Evolutionary conservation across 1,140 invertebrate species (phyloP).

Genomic region (Trachymyrmex cornetzi): DNA sequence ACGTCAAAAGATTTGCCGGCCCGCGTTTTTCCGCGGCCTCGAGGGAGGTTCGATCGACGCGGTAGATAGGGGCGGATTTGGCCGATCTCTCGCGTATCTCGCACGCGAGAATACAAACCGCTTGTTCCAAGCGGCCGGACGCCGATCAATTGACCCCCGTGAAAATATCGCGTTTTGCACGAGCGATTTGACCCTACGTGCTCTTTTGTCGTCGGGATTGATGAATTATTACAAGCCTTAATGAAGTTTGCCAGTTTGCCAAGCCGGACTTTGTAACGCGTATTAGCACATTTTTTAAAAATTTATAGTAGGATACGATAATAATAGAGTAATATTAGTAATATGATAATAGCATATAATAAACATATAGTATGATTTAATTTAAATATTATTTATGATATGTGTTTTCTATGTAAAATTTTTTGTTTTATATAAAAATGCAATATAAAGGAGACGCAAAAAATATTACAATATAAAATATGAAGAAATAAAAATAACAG

Average conservation of each 20-base stretch:
- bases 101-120: constrained; percentile 8
- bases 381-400: too few relatives aligned
- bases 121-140: constrained; percentile 21
- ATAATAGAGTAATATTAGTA: not conserved
- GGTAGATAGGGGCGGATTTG: constrained; percentile 55
- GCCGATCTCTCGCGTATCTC: constrained; percentile 75
- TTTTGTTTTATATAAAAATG: not conserved
- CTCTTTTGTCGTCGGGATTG: not conserved
- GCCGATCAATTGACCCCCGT: constrained; percentile 34
- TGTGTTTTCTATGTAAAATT: not conserved
- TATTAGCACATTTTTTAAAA: not conserved
- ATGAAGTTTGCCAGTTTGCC: not conserved
- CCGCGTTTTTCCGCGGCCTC: constrained; percentile 55
- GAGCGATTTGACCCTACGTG: not conserved
- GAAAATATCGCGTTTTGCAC: constrained; percentile 30
- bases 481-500: not conserved
- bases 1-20: constrained; percentile 75
- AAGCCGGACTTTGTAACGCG: not conserved
- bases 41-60: constrained; percentile 69
- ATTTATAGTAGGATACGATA: not conserved
- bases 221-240: constrained; percentile 33
- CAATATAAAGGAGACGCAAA: not conserved
- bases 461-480: not conserved
- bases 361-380: not conserved
- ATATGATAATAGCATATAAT: not conserved